Conservation (phyloP, 2,113 vertebrate genomes). For the Bos javanicus region DNA sequence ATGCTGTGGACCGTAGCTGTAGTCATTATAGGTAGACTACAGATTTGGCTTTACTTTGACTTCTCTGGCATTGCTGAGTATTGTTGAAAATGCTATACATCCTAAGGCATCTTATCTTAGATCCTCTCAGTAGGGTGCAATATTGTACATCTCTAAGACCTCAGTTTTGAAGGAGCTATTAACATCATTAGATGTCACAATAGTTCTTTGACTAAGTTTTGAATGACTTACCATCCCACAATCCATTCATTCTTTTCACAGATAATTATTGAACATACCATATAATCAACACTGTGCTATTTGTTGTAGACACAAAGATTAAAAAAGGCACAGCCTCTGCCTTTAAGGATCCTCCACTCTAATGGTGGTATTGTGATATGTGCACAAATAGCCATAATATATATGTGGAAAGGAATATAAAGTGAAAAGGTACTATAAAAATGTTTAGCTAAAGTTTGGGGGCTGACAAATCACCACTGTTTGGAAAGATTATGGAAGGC, state of each 20-base stretch:
- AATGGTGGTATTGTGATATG: neutral
- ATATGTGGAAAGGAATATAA: neutral
- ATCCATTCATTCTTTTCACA: neutral
- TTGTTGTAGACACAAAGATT: neutral
- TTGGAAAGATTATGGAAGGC: neutral
- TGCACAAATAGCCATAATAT: neutral
- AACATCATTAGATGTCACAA: neutral
- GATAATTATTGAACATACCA: neutral
- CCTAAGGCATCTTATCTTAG: neutral
- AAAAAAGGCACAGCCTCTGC: neutral
- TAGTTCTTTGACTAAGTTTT: neutral
- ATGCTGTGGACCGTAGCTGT: neutral
- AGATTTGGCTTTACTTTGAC: neutral
- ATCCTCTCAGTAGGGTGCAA: neutral
- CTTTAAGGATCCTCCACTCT: neutral
- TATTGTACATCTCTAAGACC: neutral
- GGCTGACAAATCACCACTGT: neutral
- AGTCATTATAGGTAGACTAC: neutral
- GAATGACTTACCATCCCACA: neutral
- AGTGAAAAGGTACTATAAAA: neutral
- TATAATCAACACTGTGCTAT: neutral
- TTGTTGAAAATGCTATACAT: neutral
- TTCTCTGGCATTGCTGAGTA: neutral
- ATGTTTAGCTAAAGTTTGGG: neutral
- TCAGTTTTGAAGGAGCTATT: neutral